Evolutionary conservation across 2,113 vertebrate genomes (phyloP).

Genomic region (Neotoma lepida): DNA sequence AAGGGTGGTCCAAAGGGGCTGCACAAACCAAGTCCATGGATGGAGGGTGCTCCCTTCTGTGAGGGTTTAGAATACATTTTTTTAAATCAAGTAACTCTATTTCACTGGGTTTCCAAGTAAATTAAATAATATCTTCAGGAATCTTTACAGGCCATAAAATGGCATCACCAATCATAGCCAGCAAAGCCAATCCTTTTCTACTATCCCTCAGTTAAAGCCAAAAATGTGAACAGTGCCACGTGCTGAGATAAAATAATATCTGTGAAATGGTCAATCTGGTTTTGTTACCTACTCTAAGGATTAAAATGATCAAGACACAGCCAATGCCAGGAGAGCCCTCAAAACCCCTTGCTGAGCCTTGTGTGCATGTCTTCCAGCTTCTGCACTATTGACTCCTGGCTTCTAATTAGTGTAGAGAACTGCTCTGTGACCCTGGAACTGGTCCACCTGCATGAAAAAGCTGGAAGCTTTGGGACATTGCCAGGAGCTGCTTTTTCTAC

Average conservation of each 20-base stretch:
- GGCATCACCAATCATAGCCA: background rate
- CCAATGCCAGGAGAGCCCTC: too few relatives aligned
- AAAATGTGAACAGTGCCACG: background rate
- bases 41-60: background rate
- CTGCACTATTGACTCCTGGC: background rate
- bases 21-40: background rate
- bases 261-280: background rate
- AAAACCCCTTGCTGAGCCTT: background rate
- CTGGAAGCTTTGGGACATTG: background rate
- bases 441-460: background rate
- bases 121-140: conserved; percentile 14
- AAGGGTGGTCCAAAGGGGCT: too few relatives aligned
- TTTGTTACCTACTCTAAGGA: background rate
- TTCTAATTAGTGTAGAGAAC: background rate
- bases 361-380: background rate
- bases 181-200: background rate
- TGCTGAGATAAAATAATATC: background rate
- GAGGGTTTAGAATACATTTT: background rate
- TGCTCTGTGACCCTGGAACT: background rate
- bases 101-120: background rate
- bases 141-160: background rate
- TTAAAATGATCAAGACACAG: background rate
- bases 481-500: accelerated
- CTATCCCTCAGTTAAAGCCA: background rate
- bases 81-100: background rate